A percentile compares a stretch with the other conserved stretches of the same genome.
phyloP scores from a whole-genome alignment of 2,113 vertebrate genomes.

The Girardinichthys multiradiatus region DNA sequence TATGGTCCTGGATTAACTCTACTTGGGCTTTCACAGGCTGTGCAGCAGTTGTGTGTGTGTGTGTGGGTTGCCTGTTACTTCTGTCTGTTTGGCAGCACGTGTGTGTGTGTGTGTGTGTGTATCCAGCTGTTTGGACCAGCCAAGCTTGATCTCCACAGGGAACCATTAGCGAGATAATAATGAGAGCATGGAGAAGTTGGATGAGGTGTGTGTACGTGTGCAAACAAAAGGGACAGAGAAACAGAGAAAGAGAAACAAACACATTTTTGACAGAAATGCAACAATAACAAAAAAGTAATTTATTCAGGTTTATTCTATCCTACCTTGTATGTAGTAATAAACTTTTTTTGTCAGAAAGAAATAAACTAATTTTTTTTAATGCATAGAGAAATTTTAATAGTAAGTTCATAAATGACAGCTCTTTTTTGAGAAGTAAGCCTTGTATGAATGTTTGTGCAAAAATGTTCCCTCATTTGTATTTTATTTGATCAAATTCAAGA shows the following conservation, averaged over 20 bases:
- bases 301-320: conserved; percentile 12
- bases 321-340: neutral
- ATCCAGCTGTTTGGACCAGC: conserved; percentile 74
- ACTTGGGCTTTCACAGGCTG: conserved; percentile 19
- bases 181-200: conserved; percentile 58
- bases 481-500: too few relatives aligned
- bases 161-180: conserved; percentile 74
- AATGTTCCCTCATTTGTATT: too few relatives aligned
- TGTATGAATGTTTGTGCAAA: too few relatives aligned
- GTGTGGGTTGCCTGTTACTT: conserved; percentile 8
- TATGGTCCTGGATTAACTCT: conserved; percentile 53
- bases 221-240: conserved; percentile 12
- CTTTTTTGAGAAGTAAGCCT: too few relatives aligned
- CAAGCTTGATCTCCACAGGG: conserved; percentile 74
- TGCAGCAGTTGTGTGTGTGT: too few relatives aligned
- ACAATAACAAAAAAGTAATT: conserved; percentile 16
- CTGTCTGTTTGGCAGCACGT: conserved; percentile 15
- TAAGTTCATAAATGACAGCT: too few relatives aligned
- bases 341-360: neutral
- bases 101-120: conserved; percentile 22
- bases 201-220: conserved; percentile 23
- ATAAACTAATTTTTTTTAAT: too few relatives aligned
- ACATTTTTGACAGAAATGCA: conserved; percentile 12
- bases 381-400: too few relatives aligned
- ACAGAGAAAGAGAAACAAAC: conserved; percentile 3